Conservation (phyloP, 2,888 invertebrate species). For the Caenorhabditis virilis region DNA sequence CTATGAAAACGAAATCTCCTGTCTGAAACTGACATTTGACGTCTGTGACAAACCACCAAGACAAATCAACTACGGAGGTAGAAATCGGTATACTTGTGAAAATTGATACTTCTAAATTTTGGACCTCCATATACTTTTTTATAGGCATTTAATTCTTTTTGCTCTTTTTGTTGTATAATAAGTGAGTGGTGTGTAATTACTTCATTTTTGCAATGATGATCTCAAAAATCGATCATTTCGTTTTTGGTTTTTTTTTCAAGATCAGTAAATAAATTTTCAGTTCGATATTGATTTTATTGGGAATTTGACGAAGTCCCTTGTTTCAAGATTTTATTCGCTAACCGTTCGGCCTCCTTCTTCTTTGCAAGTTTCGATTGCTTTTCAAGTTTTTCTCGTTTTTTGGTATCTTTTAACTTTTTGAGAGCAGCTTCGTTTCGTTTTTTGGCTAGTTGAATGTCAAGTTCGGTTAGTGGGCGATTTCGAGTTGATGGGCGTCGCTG, state of each 20-base stretch:
- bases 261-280: no score
- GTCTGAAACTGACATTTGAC: conserved; percentile 67
- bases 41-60: conserved; percentile 66
- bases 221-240: no score
- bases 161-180: conserved; percentile 3
- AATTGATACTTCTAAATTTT: conserved; percentile 21
- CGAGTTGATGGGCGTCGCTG: no score
- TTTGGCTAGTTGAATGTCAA: conserved; percentile 9
- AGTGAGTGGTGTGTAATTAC: not conserved
- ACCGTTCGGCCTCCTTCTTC: conserved; percentile 10
- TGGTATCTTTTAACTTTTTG: conserved; percentile 7
- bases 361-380: conserved; percentile 10
- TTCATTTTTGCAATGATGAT: conserved; percentile 9
- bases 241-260: no score
- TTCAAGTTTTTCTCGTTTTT: conserved; percentile 5
- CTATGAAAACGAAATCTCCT: conserved; percentile 68
- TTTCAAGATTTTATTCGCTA: conserved; percentile 23
- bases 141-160: conserved; percentile 12
- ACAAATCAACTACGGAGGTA: conserved; percentile 54
- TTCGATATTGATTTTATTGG: no score
- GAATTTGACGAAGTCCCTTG: no score
- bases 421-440: conserved; percentile 15
- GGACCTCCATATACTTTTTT: no score
- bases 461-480: conserved; percentile 17
- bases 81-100: conserved; percentile 61